phyloP scores from a whole-genome alignment of 1,140 invertebrate genomes.

The Drosophila sp. region DNA sequence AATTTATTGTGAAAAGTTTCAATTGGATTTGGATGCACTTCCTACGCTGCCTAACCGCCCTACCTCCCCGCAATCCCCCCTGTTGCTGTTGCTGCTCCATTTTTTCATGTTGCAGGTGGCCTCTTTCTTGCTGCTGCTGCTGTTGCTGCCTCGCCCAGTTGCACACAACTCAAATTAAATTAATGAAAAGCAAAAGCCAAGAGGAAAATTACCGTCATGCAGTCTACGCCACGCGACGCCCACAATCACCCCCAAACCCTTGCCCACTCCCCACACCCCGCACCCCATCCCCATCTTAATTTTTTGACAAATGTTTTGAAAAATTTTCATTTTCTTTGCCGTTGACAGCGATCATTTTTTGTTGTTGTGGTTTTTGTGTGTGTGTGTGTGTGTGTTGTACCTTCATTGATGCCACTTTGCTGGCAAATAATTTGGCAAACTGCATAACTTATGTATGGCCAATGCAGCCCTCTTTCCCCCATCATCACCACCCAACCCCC shows the following conservation, averaged over 20 bases:
- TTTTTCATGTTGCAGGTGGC: slow-evolving; percentile 65
- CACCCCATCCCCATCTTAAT: not conserved
- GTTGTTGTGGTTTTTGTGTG: slow-evolving; percentile 44
- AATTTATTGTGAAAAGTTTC: slow-evolving; percentile 74
- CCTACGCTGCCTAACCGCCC: not conserved
- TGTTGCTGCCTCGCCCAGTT: slow-evolving; percentile 65
- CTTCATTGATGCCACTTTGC: slow-evolving; percentile 79
- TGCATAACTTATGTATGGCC: slow-evolving; percentile 46
- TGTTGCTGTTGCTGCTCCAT: not conserved
- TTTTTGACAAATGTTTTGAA: slow-evolving; percentile 45
- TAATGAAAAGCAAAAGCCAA: slow-evolving; percentile 46
- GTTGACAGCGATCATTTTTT: slow-evolving; percentile 75
- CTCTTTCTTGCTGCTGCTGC: slow-evolving; percentile 40
- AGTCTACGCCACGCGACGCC: slow-evolving; percentile 79
- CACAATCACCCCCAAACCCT: slow-evolving; percentile 30
- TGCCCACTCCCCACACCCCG: slow-evolving; percentile 10
- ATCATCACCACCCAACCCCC: not conserved
- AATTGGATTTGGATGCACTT: slow-evolving; percentile 66
- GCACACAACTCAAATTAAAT: slow-evolving; percentile 68
- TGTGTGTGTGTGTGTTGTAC: slow-evolving; percentile 34
- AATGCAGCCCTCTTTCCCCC: not conserved
- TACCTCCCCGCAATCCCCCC: not conserved
- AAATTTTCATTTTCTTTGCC: slow-evolving; percentile 64
- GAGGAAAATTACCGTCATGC: slow-evolving; percentile 59
- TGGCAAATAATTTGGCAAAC: slow-evolving; percentile 75